Base-by-base conservation (phyloP, 2,888 invertebrate species). In the Seira ritae region DNA sequence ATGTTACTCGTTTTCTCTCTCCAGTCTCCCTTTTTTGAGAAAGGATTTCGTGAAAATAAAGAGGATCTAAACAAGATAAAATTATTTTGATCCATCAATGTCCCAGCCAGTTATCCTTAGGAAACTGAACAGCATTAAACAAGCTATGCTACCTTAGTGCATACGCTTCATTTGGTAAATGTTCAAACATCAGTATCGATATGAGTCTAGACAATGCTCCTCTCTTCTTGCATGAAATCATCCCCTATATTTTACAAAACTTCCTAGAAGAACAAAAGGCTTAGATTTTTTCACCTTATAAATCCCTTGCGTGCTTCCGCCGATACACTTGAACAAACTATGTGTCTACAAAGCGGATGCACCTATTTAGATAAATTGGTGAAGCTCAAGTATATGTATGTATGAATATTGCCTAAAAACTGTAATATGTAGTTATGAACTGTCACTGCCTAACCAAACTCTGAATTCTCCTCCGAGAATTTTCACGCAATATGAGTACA, bases 61-160 rank as follows among this genome's bases (percentile, higher is more conserved):
- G 65, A 72, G 74, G 60, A 60, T 69, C 73, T 75, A 75, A 50
- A 67, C 23, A 60, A 74, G 80, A 80, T 74, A 50, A 80, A 80
- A 72, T 79, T 79, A 73, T 79, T 79, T 79, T 79, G 79, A 79
- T 73, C 79, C 67, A 72, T 79, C 79, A 72, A 79, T 73, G 73
- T 79, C 78, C 31, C 71, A 46, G 20, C 23, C 70, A 78, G 70
- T 78, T 72, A 79, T 79, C 72, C 72, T n/a, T 50, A 19, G 19
- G 19, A 42, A 8, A 69, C 37, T 31, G 31, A 31, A 31, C 8
- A 8, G 31, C 31, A 31, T 31, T 31, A 31, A 31, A 31, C 8
- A 31, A 31, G 31, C 31, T 31, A n/a, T n/a, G 31, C 31, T 31
- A 31, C 31, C 31, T 31, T 8, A 31, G 31, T 31, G 31, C 8